A percentile compares a stretch with the other conserved stretches of the same genome.
Evolutionary conservation across 2,797 vertebrate species (phyloP).

Genomic region (Nothura maculosa): DNA sequence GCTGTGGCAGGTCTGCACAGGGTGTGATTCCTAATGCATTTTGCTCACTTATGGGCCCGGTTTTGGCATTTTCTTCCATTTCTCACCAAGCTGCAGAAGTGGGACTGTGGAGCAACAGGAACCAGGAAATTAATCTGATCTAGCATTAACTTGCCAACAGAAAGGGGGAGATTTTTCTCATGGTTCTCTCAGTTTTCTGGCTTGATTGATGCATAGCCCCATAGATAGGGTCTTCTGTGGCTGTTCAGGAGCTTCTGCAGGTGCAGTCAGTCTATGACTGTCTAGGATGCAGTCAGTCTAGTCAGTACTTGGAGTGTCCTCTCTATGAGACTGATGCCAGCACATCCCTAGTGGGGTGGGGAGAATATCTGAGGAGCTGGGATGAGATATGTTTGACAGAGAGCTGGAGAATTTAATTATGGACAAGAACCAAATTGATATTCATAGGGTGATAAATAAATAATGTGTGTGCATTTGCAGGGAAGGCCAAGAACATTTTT

Average conservation of each 20-base stretch:
- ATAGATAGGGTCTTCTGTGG: background rate
- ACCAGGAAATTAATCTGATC: background rate
- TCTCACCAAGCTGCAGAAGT: background rate
- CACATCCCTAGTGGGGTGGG: rapidly evolving
- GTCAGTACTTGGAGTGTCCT: background rate
- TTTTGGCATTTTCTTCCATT: background rate
- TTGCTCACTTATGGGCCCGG: background rate
- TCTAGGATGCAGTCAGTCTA: too few relatives aligned
- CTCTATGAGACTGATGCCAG: background rate
- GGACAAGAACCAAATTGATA: slow-evolving; percentile 66
- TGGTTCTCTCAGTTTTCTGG: background rate
- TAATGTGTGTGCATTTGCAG: slow-evolving; percentile 53
- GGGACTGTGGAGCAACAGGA: background rate
- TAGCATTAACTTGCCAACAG: background rate
- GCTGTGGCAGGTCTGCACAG: too few relatives aligned
- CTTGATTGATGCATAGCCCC: background rate
- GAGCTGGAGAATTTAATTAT: slow-evolving; percentile 55
- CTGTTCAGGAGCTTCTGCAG: background rate
- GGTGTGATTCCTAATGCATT: background rate
- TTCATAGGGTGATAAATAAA: slow-evolving; percentile 69
- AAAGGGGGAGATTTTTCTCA: too few relatives aligned
- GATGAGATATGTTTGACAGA: background rate
- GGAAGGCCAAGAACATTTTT: slow-evolving; percentile 61
- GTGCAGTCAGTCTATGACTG: background rate
- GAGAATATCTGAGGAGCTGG: background rate